Base-by-base conservation (phyloP, 2,888 invertebrate genomes). In the Syritta pipiens region DNA sequence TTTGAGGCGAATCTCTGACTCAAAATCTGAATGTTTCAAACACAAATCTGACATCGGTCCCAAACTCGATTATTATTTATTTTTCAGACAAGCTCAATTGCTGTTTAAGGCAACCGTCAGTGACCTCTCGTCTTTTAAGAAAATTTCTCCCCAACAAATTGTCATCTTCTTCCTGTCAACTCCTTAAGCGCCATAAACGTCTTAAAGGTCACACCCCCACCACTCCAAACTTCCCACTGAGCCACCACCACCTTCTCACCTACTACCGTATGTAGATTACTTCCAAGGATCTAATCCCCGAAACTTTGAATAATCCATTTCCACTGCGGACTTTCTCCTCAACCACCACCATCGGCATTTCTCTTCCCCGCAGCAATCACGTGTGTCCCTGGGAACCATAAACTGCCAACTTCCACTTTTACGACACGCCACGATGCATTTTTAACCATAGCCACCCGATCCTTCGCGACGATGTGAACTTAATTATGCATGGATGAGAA, bases 401-500 rank as follows among this genome's bases (percentile, higher is more conserved):
- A 49, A 62, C 14, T 19, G 12, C 35, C 26, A 62, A 48, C 37
- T 55, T 55, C 19, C 28, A 7, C 3, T 7, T 37, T 60, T 48
- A 26, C 22, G 26, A 6, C n/a, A 48, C 24, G n/a, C 6, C 12
- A 19, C 44, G 51, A 49, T 65, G 44, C 44, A 65, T 44, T 32
- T 65, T 65, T 26, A 65, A 53, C 6, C 51, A 6, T 2, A 14
- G 3, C 1, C 20, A 2, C 6, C 19, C 6, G 4, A 6, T 22
- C 57, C 9, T 44, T 22, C 44, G 4, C 14, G 9, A 24, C n/a
- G 30, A 28, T n/a, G 22, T 12, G 5, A 51, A 10, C 42, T 67
- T 37, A 67, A 67, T 67, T 55, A 67, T 55, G 28, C 28, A 67
- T 20, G 37, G 14, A 20, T 37, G 20, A 22, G n/a, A 42, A 57